Conservation (phyloP, 2,113 vertebrate species). For the Fregetta grallaria region DNA sequence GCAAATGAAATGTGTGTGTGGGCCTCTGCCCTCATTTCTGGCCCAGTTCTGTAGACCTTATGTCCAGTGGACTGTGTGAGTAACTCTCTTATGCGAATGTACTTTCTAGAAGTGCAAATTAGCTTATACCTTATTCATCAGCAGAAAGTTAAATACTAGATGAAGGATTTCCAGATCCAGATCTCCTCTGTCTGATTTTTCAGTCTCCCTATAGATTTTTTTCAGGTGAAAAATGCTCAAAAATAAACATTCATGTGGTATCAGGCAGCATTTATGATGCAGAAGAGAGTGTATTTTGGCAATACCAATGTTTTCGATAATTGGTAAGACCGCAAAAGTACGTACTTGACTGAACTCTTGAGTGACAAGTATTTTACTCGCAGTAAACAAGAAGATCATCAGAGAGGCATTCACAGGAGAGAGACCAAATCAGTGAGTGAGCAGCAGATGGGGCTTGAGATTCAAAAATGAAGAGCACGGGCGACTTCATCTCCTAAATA, state of each 20-base stretch:
- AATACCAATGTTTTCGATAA: slow-evolving; percentile 9
- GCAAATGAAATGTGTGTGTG: background rate
- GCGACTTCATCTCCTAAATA: slow-evolving; percentile 62
- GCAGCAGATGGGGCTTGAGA: slow-evolving; percentile 80
- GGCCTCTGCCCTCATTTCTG: background rate
- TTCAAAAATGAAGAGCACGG: slow-evolving; percentile 61
- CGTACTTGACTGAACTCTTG: slow-evolving; percentile 60
- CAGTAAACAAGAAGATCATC: slow-evolving; percentile 50
- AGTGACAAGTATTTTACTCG: slow-evolving; percentile 32
- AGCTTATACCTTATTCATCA: background rate
- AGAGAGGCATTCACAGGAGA: slow-evolving; percentile 45
- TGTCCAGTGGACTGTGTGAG: background rate
- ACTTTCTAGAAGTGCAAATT: background rate
- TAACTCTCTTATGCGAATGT: background rate
- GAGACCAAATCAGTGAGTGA: slow-evolving; percentile 58
- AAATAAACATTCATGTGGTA: background rate
- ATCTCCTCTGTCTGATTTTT: background rate
- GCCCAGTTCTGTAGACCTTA: background rate
- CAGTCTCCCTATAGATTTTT: background rate
- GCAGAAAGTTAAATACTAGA: background rate
- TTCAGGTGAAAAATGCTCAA: background rate
- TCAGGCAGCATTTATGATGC: slow-evolving; percentile 17
- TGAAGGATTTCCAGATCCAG: background rate
- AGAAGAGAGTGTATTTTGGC: slow-evolving; percentile 33
- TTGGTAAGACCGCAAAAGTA: slow-evolving; percentile 18